Evolutionary conservation across 2,113 vertebrate species (phyloP), one percentile per base, ranked within the genome.

Genomic region (Lepisosteus osseus): DNA sequence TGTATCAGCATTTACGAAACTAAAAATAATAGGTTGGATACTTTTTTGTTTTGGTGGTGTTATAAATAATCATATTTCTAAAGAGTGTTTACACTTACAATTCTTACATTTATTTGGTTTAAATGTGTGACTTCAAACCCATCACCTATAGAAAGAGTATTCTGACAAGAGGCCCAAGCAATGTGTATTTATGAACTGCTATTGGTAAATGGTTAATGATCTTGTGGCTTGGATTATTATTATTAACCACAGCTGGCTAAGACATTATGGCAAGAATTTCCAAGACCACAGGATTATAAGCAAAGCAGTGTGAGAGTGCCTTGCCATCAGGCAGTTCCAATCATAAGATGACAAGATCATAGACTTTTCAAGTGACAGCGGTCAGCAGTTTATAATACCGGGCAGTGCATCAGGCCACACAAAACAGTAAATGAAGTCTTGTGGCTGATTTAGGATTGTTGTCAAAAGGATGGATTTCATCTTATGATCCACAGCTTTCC

Each of bases 381-480:
- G 42, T 62, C 54, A 55, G 59, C n/a, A 11, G 14, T 61, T 54
- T 51, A 68, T 40, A 68, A 45, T 11, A 47, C 29, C 44, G 55
- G 57, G 70, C 17, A 61, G 29, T 11, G 8, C 14, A 14, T 69
- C 66, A 70, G 75, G 68, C 71, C 67, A 73, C 62, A 69, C 55
- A 6, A 44, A 72, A 66, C 15, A 61, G 54, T 17, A 44, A 7
- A 6, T 61, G 61, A 61, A 41, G 43, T 61, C 61, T n/a, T 41
- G 61, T 42, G 57, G 54, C 56, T 64, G 17, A 51, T 55, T 65
- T 7, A 40, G 14, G 40, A n/a, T 45, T 7, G 29, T 6, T 40
- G 68, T 67, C 56, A 54, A 29, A 44, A 45, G 54, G 64, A 62
- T 56, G 14, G 3, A 14, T 57, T 59, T 42, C 54, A 64, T 29